Percentiles rank a stretch among this genome's conserved stretches.
Evolutionary conservation across 2,888 invertebrate genomes (phyloP).

Genomic region (Punctoribates punctum): DNA sequence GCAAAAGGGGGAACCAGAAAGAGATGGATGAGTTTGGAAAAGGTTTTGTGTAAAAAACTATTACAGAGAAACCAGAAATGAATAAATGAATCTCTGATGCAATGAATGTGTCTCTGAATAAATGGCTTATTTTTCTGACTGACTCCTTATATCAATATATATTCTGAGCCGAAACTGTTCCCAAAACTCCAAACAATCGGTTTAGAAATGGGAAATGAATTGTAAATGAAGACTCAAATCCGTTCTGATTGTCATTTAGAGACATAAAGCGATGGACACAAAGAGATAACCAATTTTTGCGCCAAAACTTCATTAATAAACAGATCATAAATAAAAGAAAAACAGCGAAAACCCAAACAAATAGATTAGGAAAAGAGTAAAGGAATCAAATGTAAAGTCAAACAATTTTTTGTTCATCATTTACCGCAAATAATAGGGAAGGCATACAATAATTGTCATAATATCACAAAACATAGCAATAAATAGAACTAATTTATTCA

Average conservation of each 20-base stretch:
- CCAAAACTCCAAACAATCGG: slow-evolving; percentile 33
- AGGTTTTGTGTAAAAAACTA: slow-evolving; percentile 20
- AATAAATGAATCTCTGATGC: slow-evolving; percentile 36
- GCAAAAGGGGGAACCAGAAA: slow-evolving; percentile 24
- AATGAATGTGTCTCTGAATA: slow-evolving; percentile 16
- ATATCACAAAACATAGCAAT: too few species aligned
- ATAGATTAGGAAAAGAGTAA: slow-evolving; percentile 1
- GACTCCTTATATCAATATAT: neutral
- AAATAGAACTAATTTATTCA: too few species aligned
- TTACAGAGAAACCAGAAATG: slow-evolving; percentile 20
- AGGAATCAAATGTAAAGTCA: neutral
- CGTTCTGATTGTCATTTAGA: slow-evolving; percentile 34
- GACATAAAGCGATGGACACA: slow-evolving; percentile 25
- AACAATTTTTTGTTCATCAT: neutral
- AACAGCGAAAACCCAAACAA: neutral
- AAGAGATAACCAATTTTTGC: slow-evolving; percentile 29
- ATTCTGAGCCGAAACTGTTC: neutral
- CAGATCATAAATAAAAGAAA: neutral
- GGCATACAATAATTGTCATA: too few species aligned
- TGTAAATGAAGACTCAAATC: slow-evolving; percentile 6
- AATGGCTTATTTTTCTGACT: slow-evolving; percentile 25
- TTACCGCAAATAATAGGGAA: neutral
- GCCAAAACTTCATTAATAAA: slow-evolving; percentile 30
- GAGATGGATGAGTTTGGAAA: slow-evolving; percentile 30
- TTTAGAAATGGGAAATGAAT: slow-evolving; percentile 35